Base-by-base conservation (phyloP, 2,888 invertebrate genomes). In the Idaea aversata region DNA sequence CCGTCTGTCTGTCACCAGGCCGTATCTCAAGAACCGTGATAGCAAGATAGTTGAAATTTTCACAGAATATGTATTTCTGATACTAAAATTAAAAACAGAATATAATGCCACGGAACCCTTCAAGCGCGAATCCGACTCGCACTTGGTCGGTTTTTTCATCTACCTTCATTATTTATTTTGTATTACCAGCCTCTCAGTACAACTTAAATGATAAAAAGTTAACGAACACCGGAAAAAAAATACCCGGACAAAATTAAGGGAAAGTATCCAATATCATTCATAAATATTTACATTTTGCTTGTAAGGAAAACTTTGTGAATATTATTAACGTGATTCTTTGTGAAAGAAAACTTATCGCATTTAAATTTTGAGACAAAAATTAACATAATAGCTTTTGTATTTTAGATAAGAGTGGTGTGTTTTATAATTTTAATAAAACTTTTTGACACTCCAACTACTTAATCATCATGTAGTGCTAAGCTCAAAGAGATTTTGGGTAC, bases 181-280 rank as follows among this genome's bases (percentile, higher is more conserved):
- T 13, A 47, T 47, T 47, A 10, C 47, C 47, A 47, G 47, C 3
- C 47, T 13, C 47, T 47, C 47, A 47, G 47, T 47, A 47, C 36
- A 36, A 36, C 47, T 47, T 47, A 10, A 47, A 47, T 47, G 47
- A 25, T 25, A 25, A 47, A 47, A 47, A 47, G 47, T 47, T 47
- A 47, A 47, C 47, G 47, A 47, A 47, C 47, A 10, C 47, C 13
- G 47, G 10, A 47, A 47, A 47, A 13, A 47, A 47, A 47, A 47
- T 47, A 47, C 47, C 47, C 47, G 47, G 13, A 47, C 47, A 10
- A 47, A 47, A 47, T 47, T 47, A 47, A 47, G 47, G 13, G 47
- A 47, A 47, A 47, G 47, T 47, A 47, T 47, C 47, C 47, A 47
- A 47, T 47, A 47, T 47, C 47, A 47, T 47, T 47, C 47, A 47